These are phyloP conservation scores for Chloropsis hardwickii DNA, from an alignment of 2,113 vertebrate genomes.

Conservation along the genomic window DNA sequence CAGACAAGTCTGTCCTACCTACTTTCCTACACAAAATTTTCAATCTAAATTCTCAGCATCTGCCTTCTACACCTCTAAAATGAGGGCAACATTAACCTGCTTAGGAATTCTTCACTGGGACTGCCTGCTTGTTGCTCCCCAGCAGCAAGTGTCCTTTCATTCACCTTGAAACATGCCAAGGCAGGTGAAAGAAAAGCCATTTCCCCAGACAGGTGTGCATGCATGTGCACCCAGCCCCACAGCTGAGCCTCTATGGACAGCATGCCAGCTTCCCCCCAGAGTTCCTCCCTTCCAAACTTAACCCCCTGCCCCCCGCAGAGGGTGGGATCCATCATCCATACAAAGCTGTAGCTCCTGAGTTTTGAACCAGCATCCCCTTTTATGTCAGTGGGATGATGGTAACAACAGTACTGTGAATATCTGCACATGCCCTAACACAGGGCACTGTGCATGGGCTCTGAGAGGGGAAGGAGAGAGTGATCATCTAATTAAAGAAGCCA, in stretches of 20 bases:
- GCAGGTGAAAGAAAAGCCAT: neutral
- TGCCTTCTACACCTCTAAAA: neutral
- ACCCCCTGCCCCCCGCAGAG: too few species aligned
- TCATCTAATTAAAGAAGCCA: neutral
- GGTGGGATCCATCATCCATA: neutral
- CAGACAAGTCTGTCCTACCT: neutral
- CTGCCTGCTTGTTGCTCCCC: neutral
- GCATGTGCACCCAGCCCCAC: fast-evolving
- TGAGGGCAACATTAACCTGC: neutral
- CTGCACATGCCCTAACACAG: fast-evolving
- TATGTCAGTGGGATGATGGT: too few species aligned
- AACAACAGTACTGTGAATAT: neutral
- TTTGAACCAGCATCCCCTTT: neutral
- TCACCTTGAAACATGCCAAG: neutral
- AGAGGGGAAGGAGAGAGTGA: neutral
- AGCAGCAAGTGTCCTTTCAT: neutral
- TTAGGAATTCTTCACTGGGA: neutral
- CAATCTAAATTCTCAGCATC: neutral
- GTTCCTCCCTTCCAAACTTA: neutral
- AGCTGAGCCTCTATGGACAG: neutral
- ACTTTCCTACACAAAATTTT: neutral
- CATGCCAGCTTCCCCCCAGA: neutral
- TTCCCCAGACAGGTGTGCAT: neutral
- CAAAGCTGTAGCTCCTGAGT: neutral
- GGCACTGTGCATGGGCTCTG: fast-evolving